Conservation (phyloP, 1,140 invertebrate genomes). For the Wiebesia pumilae region DNA sequence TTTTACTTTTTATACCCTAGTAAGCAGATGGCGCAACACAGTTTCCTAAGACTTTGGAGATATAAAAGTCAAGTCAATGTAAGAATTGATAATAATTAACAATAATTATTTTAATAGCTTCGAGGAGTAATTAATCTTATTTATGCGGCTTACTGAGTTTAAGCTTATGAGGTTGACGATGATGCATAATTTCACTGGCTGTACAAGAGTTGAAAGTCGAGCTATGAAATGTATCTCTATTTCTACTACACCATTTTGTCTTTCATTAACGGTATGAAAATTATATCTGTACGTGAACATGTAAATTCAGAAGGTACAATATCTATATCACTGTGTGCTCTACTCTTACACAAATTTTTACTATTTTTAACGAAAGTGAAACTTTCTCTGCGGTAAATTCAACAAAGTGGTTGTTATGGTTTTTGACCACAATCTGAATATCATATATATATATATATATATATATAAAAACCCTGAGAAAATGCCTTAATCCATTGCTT, state of each 20-base stretch:
- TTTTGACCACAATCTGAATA: too few species aligned
- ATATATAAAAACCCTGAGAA: too few species aligned
- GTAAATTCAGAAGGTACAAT: too few species aligned
- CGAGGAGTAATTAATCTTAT: conserved; percentile 19
- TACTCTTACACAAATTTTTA: too few species aligned
- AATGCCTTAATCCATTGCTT: too few species aligned
- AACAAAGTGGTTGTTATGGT: conserved; percentile 5
- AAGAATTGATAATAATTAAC: conserved; percentile 21
- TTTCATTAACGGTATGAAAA: conserved; percentile 54
- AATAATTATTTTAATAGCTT: conserved; percentile 23
- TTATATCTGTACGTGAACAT: not conserved
- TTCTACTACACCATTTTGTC: conserved; percentile 54
- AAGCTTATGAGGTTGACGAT: conserved; percentile 61
- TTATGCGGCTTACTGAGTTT: not conserved
- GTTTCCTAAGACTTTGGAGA: conserved; percentile 22
- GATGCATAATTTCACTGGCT: conserved; percentile 61
- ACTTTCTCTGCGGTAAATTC: conserved; percentile 51
- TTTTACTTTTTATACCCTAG: too few species aligned
- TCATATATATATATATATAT: too few species aligned
- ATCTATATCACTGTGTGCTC: too few species aligned
- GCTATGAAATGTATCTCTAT: conserved; percentile 3
- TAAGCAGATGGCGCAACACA: conserved; percentile 19
- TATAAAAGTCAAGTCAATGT: conserved; percentile 3
- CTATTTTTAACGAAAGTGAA: conserved; percentile 62
- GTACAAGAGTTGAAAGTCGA: conserved; percentile 66